Evolutionary conservation across 2,888 invertebrate genomes (phyloP).

Genomic region (Epirrhoe tristata): DNA sequence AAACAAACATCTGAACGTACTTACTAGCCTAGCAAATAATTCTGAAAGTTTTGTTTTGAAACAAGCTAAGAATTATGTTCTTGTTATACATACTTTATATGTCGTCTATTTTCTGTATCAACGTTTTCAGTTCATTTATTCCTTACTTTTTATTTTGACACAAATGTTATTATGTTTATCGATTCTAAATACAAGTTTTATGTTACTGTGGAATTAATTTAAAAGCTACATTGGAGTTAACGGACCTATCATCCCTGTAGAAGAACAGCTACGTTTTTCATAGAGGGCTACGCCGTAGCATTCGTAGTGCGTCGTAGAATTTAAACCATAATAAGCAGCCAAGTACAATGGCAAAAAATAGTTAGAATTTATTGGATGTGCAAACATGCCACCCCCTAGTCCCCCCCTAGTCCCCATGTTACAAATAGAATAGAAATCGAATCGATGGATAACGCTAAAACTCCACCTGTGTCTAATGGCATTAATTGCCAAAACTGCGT

Average conservation of each 20-base stretch:
- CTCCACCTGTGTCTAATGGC: too few relatives aligned
- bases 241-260: neutral
- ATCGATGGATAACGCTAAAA: too few relatives aligned
- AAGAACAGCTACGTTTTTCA: constrained; percentile 6
- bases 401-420: too few relatives aligned
- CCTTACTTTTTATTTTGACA: too few relatives aligned
- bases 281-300: constrained; percentile 18
- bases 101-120: neutral
- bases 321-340: neutral
- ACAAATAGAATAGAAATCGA: too few relatives aligned
- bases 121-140: neutral
- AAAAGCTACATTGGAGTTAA: too few relatives aligned
- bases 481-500: too few relatives aligned
- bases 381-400: neutral
- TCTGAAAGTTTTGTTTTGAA: constrained; percentile 21
- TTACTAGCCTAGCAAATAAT: constrained; percentile 10
- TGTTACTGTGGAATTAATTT: too few relatives aligned
- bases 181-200: too few relatives aligned
- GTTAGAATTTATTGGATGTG: neutral
- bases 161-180: too few relatives aligned
- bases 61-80: constrained; percentile 18
- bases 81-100: neutral
- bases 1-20: constrained; percentile 11
- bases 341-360: neutral
- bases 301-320: constrained; percentile 8